These are phyloP conservation scores for Halictus ligatus DNA, from an alignment of 2,888 invertebrate genomes.

Conservation along the genomic window DNA sequence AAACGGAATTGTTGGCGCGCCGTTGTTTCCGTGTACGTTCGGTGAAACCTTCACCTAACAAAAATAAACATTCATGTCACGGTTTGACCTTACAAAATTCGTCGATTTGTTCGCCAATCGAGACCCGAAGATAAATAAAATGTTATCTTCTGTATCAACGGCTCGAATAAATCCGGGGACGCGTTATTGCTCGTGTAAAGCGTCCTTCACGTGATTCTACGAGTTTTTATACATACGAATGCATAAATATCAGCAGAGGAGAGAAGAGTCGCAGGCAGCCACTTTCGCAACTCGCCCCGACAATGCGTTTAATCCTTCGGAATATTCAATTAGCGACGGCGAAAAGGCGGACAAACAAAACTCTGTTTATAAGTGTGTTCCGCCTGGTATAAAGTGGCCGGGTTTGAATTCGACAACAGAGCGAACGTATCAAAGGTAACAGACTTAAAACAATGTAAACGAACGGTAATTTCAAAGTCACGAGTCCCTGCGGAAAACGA, in stretches of 20 bases:
- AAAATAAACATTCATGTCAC: not conserved
- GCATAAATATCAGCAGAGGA: not conserved
- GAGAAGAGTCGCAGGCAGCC: not conserved
- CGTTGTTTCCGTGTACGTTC: not conserved
- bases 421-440: not conserved
- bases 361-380: not conserved
- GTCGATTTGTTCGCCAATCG: not conserved
- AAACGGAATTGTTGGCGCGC: not conserved
- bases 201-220: not conserved
- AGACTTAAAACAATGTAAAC: not conserved
- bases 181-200: not conserved
- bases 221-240: not conserved
- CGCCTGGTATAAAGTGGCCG: not conserved
- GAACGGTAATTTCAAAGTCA: not conserved
- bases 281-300: not conserved
- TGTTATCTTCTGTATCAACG: not conserved
- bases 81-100: not conserved
- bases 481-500: not conserved
- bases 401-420: not conserved
- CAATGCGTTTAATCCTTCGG: not conserved
- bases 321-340: not conserved
- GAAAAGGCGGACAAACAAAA: not conserved
- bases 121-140: not conserved
- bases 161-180: not conserved
- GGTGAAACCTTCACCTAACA: not conserved